phyloP scores from a whole-genome alignment of 2,888 invertebrate genomes.

The Drosophila diplacantha region DNA sequence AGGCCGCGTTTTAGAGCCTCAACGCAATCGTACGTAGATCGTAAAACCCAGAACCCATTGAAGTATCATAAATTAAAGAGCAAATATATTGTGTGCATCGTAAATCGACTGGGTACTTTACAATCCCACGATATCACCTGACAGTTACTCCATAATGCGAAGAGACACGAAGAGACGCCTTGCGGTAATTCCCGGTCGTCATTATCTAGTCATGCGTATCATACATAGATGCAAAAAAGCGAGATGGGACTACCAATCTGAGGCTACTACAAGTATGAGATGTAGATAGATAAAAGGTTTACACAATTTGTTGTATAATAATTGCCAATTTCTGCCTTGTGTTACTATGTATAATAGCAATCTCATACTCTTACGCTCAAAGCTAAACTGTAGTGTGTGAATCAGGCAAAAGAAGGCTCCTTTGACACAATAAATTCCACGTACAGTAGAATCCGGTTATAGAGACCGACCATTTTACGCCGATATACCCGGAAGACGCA shows the following conservation, averaged over 20 bases:
- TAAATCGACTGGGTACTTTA: conserved; percentile 26
- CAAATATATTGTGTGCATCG: conserved; percentile 21
- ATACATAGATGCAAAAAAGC: background rate
- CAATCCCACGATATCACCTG: conserved; percentile 21
- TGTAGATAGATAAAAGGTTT: background rate
- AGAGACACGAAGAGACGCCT: background rate
- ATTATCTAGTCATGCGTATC: conserved; percentile 8
- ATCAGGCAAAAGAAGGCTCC: too few species aligned
- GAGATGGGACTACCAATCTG: background rate
- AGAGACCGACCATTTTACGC: too few species aligned
- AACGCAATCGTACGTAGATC: conserved; percentile 10
- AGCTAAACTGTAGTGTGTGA: too few species aligned
- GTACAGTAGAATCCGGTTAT: too few species aligned
- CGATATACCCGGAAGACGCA: too few species aligned
- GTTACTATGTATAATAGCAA: background rate
- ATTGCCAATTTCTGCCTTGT: background rate
- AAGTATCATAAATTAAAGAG: conserved; percentile 25
- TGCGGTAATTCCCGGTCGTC: background rate
- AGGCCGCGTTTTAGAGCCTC: background rate
- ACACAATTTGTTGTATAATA: background rate
- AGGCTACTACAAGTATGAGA: background rate
- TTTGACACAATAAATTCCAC: too few species aligned
- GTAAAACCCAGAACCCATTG: conserved; percentile 25
- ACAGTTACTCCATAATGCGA: conserved; percentile 5
- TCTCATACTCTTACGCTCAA: background rate